Percentiles rank a stretch among this genome's conserved stretches.
Evolutionary conservation across 1,140 invertebrate species (phyloP).

Genomic region (Drosophila guanche): DNA sequence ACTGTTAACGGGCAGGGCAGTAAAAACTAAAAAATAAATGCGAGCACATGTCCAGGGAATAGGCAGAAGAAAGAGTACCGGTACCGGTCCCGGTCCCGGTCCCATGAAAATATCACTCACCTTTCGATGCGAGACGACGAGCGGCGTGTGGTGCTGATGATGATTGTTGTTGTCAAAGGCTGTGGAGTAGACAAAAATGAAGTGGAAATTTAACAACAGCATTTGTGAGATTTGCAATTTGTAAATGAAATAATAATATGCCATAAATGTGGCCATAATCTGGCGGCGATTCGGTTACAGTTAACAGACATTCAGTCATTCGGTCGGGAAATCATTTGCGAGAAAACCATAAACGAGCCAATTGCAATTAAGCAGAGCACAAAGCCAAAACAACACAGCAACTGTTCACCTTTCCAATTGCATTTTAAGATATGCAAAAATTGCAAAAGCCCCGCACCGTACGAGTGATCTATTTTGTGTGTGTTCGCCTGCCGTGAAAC

Average conservation of each 20-base stretch:
- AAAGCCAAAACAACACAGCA: conserved; percentile 53
- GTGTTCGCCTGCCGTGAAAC: conserved; percentile 50
- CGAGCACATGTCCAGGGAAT: neutral
- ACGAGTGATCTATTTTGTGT: conserved; percentile 26
- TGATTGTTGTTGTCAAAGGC: conserved; percentile 71
- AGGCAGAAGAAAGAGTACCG: too few species aligned
- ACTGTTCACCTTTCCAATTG: conserved; percentile 75
- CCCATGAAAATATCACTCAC: conserved; percentile 39
- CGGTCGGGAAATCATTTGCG: conserved; percentile 22
- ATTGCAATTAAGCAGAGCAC: conserved; percentile 44
- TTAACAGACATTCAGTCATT: neutral
- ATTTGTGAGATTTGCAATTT: conserved; percentile 23
- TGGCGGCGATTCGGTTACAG: conserved; percentile 23
- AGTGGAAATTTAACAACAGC: conserved; percentile 2
- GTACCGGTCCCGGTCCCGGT: too few species aligned
- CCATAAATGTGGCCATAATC: conserved; percentile 19
- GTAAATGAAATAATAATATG: conserved; percentile 9
- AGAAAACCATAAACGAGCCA: conserved; percentile 45
- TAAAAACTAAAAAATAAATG: conserved; percentile 29
- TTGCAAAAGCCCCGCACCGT: conserved; percentile 5
- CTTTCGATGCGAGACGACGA: conserved; percentile 71
- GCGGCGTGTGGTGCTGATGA: conserved; percentile 54
- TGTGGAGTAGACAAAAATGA: conserved; percentile 48
- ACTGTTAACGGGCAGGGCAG: conserved; percentile 44
- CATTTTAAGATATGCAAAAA: conserved; percentile 69